A percentile compares a stretch with the other conserved stretches of the same genome.
These are phyloP conservation scores for Fulmarus glacialis DNA, from an alignment of 2,113 vertebrate genomes.

Conservation along the genomic window DNA sequence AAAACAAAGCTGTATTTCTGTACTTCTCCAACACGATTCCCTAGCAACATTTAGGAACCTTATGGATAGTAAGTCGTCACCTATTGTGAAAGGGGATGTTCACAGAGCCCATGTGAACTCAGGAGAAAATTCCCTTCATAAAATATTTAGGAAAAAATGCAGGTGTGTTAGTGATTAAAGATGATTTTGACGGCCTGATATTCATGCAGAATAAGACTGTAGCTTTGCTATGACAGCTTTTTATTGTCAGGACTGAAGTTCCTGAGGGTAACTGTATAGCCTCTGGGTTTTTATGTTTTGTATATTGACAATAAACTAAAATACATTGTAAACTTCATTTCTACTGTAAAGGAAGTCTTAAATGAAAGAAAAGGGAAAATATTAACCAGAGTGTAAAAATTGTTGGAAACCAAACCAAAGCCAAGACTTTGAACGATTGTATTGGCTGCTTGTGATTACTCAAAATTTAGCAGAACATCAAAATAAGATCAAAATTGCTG, in stretches of 20 bases:
- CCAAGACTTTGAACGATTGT: not conserved
- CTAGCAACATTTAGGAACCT: not conserved
- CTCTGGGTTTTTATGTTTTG: not conserved
- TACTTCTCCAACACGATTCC: not conserved
- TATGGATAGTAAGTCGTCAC: not conserved
- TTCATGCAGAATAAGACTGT: not conserved
- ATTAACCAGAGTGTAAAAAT: not conserved
- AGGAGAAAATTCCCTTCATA: not conserved
- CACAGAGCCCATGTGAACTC: not conserved
- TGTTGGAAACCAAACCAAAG: not conserved
- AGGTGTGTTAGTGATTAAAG: not conserved
- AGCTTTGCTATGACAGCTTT: not conserved
- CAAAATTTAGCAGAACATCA: not conserved
- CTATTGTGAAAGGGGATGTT: not conserved
- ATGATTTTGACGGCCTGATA: not conserved
- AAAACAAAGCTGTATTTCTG: not conserved
- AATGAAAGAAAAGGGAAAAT: not conserved
- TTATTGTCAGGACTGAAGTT: not conserved
- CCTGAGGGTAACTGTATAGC: not conserved
- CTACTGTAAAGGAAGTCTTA: not conserved
- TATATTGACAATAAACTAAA: not conserved
- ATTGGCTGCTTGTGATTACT: not conserved
- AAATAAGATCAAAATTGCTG: slow-evolving; percentile 27
- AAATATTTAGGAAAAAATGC: not conserved
- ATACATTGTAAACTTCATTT: not conserved